Evolutionary conservation across 1,140 invertebrate species (phyloP), one percentile per base, ranked within the genome.

Genomic region (Melipona quadrifasciata): DNA sequence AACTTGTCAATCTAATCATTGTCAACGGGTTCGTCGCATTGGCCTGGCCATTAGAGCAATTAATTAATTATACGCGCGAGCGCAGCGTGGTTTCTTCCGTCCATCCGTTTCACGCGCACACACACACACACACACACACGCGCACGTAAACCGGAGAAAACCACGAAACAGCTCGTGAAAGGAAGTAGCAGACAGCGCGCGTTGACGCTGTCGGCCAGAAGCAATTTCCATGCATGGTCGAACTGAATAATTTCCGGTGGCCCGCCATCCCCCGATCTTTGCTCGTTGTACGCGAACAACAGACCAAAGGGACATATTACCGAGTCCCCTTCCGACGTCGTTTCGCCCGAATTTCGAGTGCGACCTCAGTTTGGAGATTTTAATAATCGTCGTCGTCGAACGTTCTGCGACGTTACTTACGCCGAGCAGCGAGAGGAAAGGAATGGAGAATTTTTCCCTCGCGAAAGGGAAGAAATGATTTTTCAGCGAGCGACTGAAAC

Each of bases 171-270:
- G 65, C 21, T 34, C 47, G 27, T 17, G 51, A 39, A 76, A 80
- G 17, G 72, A 88, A 84, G 76, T 81, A 65, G 78, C 65, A 17
- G 64, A 55, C 6, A 65, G 64, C 17, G 78, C 77, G 80, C 55
- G 87, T 83, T 78, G 51, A 77, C 55, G 57, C 57, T 70, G 58
- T 71, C 68, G 64, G 34, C 82, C 79, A 82, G 67, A 87, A 82
- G 87, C 85, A 89, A 89, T 89, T 89, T 89, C 85, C 78, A 87
- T 89, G 85, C 87, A 87, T 81, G 80, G 85, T 65, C 82, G 84
- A 65, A 72, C 90, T 85, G 90, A 80, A 91, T 90, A 91, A 91
- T 91, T 87, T 90, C 87, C 82, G 79, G 74, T 67, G 80, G 70
- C 58, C 70, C 24, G 31, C 6, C 47, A 68, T 31, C n/a, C 78